Conservation (phyloP, 1,140 invertebrate species). For the Drosophila tsacasi region DNA sequence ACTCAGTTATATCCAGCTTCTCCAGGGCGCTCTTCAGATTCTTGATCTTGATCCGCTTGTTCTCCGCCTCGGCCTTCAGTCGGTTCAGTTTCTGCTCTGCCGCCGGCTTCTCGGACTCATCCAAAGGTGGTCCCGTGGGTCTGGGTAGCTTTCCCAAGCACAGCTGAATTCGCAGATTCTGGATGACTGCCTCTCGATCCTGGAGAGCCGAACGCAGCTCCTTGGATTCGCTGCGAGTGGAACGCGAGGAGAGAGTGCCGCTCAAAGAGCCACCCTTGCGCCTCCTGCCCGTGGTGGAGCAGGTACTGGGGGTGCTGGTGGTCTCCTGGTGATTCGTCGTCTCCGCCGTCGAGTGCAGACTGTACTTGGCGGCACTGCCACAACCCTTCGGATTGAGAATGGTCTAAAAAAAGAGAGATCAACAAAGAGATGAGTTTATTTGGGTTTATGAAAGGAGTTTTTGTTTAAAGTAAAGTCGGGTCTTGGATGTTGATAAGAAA, state of each 20-base stretch:
- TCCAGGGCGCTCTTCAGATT: constrained; percentile 91
- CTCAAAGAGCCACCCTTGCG: constrained; percentile 86
- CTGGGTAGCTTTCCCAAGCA: constrained; percentile 84
- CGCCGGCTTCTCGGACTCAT: constrained; percentile 77
- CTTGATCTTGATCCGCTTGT: constrained; percentile 90
- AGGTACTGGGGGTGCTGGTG: constrained; percentile 84
- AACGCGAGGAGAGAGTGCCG: constrained; percentile 73
- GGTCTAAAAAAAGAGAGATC: constrained; percentile 50
- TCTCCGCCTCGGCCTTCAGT: constrained; percentile 89
- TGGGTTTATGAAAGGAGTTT: not conserved
- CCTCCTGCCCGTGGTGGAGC: constrained; percentile 87
- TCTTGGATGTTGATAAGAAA: constrained; percentile 19
- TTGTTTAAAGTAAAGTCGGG: not conserved
- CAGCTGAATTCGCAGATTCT: constrained; percentile 87
- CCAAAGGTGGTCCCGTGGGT: constrained; percentile 82
- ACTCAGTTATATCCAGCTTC: constrained; percentile 91
- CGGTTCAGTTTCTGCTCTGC: constrained; percentile 89
- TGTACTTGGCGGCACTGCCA: constrained; percentile 73
- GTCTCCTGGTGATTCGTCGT: constrained; percentile 59
- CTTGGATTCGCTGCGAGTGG: constrained; percentile 87
- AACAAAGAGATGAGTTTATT: constrained; percentile 5
- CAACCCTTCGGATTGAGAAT: constrained; percentile 81
- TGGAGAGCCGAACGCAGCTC: constrained; percentile 89
- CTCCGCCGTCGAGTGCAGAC: constrained; percentile 51
- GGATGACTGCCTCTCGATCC: constrained; percentile 93